phyloP scores from a whole-genome alignment of 2,113 vertebrate genomes.

The Aegotheles bennettii region DNA sequence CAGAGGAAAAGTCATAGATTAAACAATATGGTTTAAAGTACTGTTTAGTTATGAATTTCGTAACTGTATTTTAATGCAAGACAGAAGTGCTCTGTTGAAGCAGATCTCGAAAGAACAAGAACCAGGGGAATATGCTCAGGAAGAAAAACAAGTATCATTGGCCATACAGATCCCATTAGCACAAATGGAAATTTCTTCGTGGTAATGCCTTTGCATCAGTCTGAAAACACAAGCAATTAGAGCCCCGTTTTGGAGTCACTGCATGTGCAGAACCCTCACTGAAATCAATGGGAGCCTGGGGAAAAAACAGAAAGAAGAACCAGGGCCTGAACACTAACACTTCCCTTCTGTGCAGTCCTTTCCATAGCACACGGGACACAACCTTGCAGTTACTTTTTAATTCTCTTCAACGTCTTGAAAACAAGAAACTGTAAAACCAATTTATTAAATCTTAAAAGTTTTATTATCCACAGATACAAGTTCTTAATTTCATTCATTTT shows the following conservation, averaged over 20 bases:
- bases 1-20: slow-evolving; percentile 44
- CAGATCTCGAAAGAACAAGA: neutral
- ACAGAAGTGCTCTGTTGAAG: neutral
- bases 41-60: slow-evolving; percentile 37
- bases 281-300: neutral
- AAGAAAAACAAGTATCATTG: neutral
- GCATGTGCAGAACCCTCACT: neutral
- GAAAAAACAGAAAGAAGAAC: neutral
- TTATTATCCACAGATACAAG: neutral
- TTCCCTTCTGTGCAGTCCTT: neutral
- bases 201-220: neutral
- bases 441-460: neutral
- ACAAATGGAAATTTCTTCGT: neutral
- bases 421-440: neutral
- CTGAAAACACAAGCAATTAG: slow-evolving; percentile 23
- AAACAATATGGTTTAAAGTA: slow-evolving; percentile 49
- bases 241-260: neutral
- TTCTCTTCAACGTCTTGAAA: neutral
- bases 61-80: slow-evolving; percentile 17
- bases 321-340: neutral
- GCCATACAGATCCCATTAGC: neutral
- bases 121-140: neutral
- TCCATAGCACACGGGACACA: neutral
- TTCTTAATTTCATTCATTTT: neutral
- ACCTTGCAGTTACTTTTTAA: neutral